Evolutionary conservation across 2,113 vertebrate genomes (phyloP).

Genomic region (Emydura subglobosa): DNA sequence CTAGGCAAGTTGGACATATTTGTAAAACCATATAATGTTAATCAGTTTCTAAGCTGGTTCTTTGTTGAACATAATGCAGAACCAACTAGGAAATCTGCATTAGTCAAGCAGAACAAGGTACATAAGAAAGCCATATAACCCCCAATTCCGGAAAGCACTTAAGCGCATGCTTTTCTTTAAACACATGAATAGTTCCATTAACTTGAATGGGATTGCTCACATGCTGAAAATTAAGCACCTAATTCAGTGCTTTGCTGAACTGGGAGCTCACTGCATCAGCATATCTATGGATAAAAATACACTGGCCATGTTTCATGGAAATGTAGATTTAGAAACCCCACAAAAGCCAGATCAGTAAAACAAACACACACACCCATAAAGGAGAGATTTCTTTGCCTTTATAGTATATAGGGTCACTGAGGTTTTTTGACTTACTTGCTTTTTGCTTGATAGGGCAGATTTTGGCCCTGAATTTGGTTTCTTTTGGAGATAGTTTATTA

Average conservation of each 20-base stretch:
- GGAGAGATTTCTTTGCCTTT: neutral
- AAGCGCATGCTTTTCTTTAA: neutral
- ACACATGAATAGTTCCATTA: neutral
- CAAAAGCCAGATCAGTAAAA: neutral
- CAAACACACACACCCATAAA: neutral
- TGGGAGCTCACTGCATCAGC: neutral
- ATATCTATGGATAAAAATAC: neutral
- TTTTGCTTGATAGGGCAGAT: conserved; percentile 11
- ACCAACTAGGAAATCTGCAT: neutral
- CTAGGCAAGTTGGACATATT: neutral
- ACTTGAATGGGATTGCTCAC: neutral
- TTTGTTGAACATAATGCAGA: neutral
- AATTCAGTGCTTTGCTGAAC: neutral
- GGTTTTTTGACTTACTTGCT: neutral
- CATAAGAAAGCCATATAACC: neutral
- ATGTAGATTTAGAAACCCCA: neutral
- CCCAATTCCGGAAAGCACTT: neutral
- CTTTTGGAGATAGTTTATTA: neutral
- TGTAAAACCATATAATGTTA: neutral
- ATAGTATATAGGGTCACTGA: neutral
- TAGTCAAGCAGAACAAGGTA: neutral
- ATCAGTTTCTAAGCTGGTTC: neutral
- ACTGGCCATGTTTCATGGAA: neutral
- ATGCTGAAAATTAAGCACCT: neutral
- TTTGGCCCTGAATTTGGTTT: neutral